Evolutionary conservation across 2,797 vertebrate genomes (phyloP), one percentile per base, ranked within the genome.

Genomic region (Alouatta caraya): DNA sequence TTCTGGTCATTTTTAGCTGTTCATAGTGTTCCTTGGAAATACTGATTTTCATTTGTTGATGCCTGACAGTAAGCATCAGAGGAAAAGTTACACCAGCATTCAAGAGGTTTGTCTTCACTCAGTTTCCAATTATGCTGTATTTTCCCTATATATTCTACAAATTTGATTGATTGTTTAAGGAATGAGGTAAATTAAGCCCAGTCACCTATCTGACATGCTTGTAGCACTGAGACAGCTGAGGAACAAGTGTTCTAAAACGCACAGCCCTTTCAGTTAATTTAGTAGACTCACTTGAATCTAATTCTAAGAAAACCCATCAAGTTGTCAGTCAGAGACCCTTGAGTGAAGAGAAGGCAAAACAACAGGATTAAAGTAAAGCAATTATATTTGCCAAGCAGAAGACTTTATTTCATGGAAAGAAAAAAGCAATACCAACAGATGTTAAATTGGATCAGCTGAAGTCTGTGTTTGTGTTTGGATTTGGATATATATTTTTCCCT

Each of bases 221-320:
- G 12, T 67, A 90, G 88, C 67, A 46, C n/a, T 61, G 75, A 92
- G 88, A 92, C 48, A 96, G 57, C 87, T 70, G 37, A 96, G 30
- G 78, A 96, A 90, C 87, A 97, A 50, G 67, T 93, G 76, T 44
- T 88, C 78, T 76, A 67, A 96, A 97, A 96, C 57, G 70, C 89
- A 84, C 52, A 90, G 78, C 26, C 39, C 73, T 96, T 96, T 96
- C 94, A 86, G 97, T 97, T 97, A 97, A 97, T 93, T 96, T 83
- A 95, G 72, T 83, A 67, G 73, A 73, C 72, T 90, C 33, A 30
- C 83, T 96, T 81, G 50, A 89, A 94, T 84, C 50, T 83, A 80
- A 93, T 93, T 95, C 80, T 75, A 85, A 78, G 61, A 81, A 95
- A 95, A 88, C n/a, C 48, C 70, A 98, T 97, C 93, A 96, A 88